phyloP scores from a whole-genome alignment of 2,888 invertebrate species.

The Strigamia maritima region DNA sequence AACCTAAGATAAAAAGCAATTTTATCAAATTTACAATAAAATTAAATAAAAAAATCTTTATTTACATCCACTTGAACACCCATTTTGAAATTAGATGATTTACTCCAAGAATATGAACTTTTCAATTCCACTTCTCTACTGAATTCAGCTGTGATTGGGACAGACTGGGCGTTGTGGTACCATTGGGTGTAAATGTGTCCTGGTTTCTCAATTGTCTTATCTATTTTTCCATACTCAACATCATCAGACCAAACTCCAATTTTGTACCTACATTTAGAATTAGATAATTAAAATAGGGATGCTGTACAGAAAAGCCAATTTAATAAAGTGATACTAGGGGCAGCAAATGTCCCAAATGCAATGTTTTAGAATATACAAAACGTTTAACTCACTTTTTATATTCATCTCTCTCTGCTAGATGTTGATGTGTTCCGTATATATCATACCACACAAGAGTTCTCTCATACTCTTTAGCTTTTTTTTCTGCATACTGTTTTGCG shows the following conservation, averaged over 20 bases:
- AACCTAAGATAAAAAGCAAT: neutral
- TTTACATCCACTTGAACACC: neutral
- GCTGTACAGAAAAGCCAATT: too few relatives aligned
- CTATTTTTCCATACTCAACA: neutral
- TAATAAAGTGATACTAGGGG: too few relatives aligned
- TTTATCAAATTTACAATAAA: too few relatives aligned
- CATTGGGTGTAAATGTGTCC: constrained; percentile 29
- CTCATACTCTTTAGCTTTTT: neutral
- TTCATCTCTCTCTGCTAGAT: too few relatives aligned
- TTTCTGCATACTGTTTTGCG: neutral
- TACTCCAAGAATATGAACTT: constrained; percentile 10
- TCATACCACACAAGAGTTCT: too few relatives aligned
- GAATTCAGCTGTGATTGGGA: neutral
- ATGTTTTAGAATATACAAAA: too few relatives aligned
- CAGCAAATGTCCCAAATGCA: too few relatives aligned
- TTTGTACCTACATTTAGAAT: constrained; percentile 17
- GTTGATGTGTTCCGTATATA: too few relatives aligned
- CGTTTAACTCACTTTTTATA: too few relatives aligned
- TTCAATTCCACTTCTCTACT: neutral
- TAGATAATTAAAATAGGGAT: too few relatives aligned
- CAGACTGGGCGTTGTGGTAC: constrained; percentile 31
- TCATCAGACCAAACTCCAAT: constrained; percentile 12
- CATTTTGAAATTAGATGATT: neutral
- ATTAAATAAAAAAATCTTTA: too few relatives aligned
- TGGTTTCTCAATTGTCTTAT: constrained; percentile 9